Conservation (phyloP, 2,113 vertebrate genomes). For the Atherinomorus stipes region DNA sequence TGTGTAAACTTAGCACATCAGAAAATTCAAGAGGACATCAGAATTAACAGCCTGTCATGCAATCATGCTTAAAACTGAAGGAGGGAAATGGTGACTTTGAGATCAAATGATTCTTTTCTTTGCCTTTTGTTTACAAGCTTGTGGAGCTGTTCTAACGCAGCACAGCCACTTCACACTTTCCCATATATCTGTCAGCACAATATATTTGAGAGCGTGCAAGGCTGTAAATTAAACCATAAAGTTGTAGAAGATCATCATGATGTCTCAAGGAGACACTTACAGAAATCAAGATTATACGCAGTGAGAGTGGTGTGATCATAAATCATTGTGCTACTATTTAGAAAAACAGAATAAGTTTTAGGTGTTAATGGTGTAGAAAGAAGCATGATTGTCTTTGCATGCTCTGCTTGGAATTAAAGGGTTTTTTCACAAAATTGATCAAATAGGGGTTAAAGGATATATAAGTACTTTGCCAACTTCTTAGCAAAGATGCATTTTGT, state of each 20-base stretch:
- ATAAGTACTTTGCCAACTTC: not conserved
- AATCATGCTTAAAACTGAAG: slow-evolving; percentile 23
- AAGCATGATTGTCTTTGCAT: slow-evolving; percentile 56
- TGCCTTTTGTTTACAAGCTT: slow-evolving; percentile 58
- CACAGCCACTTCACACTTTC: slow-evolving; percentile 31
- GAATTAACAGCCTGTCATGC: slow-evolving; percentile 14
- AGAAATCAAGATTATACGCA: slow-evolving; percentile 3
- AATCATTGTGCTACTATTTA: slow-evolving; percentile 12
- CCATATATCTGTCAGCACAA: slow-evolving; percentile 64
- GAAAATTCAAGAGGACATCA: slow-evolving; percentile 42
- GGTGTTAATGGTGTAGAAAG: slow-evolving; percentile 4
- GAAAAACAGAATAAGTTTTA: not conserved
- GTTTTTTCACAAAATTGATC: not conserved
- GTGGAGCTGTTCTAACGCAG: slow-evolving; percentile 26
- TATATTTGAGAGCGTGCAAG: slow-evolving; percentile 15
- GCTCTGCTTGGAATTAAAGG: not conserved
- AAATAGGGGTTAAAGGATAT: not conserved
- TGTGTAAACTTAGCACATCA: slow-evolving; percentile 47
- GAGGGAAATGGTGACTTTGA: not conserved
- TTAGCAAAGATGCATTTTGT: not conserved
- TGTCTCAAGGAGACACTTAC: slow-evolving; percentile 25
- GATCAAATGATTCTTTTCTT: slow-evolving; percentile 42
- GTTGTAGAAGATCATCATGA: slow-evolving; percentile 36
- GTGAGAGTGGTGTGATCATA: not conserved
- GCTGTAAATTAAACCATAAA: slow-evolving; percentile 48